Evolutionary conservation across 2,113 vertebrate species (phyloP), one percentile per base, ranked within the genome.

Genomic region (Triplophysa siluroides): DNA sequence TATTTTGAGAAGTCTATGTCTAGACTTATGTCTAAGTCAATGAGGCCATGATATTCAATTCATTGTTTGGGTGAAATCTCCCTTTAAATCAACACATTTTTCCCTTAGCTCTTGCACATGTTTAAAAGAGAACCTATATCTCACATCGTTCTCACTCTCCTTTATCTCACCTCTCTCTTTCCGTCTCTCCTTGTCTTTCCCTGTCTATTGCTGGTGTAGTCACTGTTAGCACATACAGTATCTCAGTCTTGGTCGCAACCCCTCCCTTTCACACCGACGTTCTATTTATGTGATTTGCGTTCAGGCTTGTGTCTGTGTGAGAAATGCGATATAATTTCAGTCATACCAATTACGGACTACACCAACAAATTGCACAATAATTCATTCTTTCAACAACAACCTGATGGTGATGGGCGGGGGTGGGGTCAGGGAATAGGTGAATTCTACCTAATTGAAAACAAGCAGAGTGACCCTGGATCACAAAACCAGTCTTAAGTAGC

Each of bases 171-270:
- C 77, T 60, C 68, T n/a, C 81, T 45, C 66, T 50, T 60, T 77
- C 43, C 76, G 79, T 10, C 60, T 79, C 47, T 73, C 68, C 78
- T 76, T 83, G 74, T 50, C 84, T 81, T 71, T 85, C 6, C 52
- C 63, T 73, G 73, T 45, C 64, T 63, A 16, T 29, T 3, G 29
- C 70, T 50, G 69, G 11, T 64, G 45, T 18, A 76, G 77, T 83
- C 67, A 33, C 43, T 81, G 76, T 83, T 64, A 24, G 38, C 41
- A 62, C 72, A 2, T 73, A 29, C 60, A 77, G 78, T 29, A 80
- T 83, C 83, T 87, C 83, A 88, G 75, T n/a, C 75, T 56, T 70
- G 68, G 26, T 45, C 54, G 14, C 18, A 63, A 66, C 50, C 33
- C 12, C 66, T 7, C 78, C 64, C 62, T 8, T 71, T 50, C 72